A percentile compares a stretch with the other conserved stretches of the same genome.
These are phyloP conservation scores for Allenopithecus nigroviridis DNA, from an alignment of 2,797 vertebrate species.

Conservation along the genomic window DNA sequence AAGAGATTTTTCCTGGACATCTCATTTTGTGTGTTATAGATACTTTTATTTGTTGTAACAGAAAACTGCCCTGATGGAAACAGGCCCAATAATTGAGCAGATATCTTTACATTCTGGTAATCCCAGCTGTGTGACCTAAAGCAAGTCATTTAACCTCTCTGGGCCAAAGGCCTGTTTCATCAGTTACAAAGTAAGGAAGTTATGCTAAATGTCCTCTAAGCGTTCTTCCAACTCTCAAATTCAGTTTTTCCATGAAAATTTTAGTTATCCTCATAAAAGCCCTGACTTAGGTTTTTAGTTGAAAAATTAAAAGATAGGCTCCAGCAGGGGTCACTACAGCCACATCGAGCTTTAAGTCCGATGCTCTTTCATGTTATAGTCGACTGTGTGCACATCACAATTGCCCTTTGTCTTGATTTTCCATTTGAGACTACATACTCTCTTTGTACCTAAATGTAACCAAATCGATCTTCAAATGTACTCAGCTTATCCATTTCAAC, in stretches of 20 bases:
- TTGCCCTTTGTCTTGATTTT: not conserved
- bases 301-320: not conserved
- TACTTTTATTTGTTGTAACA: not conserved
- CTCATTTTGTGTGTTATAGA: not conserved
- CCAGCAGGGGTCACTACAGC: constrained; percentile 72
- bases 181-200: not conserved
- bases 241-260: not conserved
- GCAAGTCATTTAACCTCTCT: not conserved
- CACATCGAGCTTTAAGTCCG: not conserved
- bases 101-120: not conserved
- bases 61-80: not conserved
- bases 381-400: not conserved
- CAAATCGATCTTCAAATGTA: not conserved
- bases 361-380: not conserved
- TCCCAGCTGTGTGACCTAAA: not conserved
- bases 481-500: not conserved
- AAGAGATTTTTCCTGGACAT: not conserved
- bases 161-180: not conserved
- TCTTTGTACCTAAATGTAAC: not conserved
- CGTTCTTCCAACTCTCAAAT: not conserved
- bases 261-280: not conserved
- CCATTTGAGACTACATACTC: not conserved
- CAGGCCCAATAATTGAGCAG: not conserved
- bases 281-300: not conserved
- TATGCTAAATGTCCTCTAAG: not conserved